Conservation (phyloP, 2,888 invertebrate genomes). For the Agapostemon virescens region DNA sequence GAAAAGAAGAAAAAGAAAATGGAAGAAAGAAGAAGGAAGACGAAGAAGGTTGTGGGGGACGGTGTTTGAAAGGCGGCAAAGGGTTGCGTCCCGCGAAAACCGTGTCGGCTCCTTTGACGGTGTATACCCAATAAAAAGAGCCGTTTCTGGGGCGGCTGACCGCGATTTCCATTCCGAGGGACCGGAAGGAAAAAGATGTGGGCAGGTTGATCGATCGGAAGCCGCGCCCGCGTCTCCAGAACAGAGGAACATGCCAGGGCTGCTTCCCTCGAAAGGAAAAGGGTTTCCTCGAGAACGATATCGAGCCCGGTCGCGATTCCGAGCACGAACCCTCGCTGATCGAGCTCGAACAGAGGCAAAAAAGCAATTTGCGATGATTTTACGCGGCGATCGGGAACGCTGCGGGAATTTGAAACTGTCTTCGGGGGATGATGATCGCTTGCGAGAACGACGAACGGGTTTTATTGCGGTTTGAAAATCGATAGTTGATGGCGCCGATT, state of each 20-base stretch:
- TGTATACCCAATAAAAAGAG: slow-evolving; percentile 43
- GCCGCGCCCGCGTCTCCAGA: slow-evolving; percentile 33
- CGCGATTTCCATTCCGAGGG: slow-evolving; percentile 57
- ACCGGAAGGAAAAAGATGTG: slow-evolving; percentile 58
- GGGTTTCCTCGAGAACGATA: slow-evolving; percentile 21
- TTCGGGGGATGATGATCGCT: slow-evolving; percentile 27
- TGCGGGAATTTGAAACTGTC: slow-evolving; percentile 28
- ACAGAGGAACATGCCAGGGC: background rate
- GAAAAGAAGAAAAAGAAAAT: background rate
- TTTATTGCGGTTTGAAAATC: slow-evolving; percentile 52
- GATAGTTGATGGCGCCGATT: slow-evolving; percentile 34
- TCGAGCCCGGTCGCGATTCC: slow-evolving; percentile 24
- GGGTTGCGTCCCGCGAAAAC: slow-evolving; percentile 40
- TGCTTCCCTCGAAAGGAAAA: slow-evolving; percentile 30
- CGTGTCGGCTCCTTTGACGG: slow-evolving; percentile 28
- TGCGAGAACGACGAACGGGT: slow-evolving; percentile 2
- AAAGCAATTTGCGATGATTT: slow-evolving; percentile 44
- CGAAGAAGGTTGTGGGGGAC: background rate
- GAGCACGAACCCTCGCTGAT: slow-evolving; percentile 25
- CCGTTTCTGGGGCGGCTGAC: slow-evolving; percentile 19
- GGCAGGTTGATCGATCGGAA: slow-evolving; percentile 64
- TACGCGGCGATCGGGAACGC: slow-evolving; percentile 3
- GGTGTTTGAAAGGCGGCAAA: background rate
- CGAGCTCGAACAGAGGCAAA: slow-evolving; percentile 33
- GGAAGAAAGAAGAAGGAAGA: background rate